Evolutionary conservation across 2,797 vertebrate genomes (phyloP).

Genomic region (Peromyscus eremicus): DNA sequence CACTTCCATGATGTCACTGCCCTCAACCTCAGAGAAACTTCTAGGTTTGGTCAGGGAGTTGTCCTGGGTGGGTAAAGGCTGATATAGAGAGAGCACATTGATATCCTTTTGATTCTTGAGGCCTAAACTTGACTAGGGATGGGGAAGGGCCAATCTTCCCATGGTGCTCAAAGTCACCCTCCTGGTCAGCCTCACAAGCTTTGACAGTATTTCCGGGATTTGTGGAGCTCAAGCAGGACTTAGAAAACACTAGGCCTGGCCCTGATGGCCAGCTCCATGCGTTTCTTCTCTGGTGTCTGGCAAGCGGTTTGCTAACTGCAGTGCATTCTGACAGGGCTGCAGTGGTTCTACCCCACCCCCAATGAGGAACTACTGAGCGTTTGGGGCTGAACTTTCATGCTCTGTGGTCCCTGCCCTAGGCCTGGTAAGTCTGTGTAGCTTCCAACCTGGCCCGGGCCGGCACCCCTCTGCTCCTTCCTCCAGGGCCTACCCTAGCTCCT

Average conservation of each 20-base stretch:
- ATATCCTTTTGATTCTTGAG: not conserved
- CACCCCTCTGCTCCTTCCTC: not conserved
- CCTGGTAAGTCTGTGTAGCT: rapidly evolving
- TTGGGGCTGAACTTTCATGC: not conserved
- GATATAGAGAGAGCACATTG: not conserved
- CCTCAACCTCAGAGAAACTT: not conserved
- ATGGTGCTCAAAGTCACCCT: not conserved
- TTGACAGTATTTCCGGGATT: too few species aligned
- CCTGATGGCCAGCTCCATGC: rapidly evolving
- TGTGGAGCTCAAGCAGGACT: not conserved
- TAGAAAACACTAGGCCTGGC: not conserved
- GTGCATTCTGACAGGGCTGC: not conserved
- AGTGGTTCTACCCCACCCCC: rapidly evolving
- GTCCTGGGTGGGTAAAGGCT: rapidly evolving
- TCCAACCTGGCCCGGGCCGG: too few species aligned
- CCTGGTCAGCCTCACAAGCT: not conserved
- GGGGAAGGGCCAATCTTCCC: too few species aligned
- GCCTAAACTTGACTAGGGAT: not conserved
- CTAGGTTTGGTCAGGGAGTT: not conserved
- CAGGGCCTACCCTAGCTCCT: not conserved
- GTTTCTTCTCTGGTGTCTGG: not conserved
- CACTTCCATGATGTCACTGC: rapidly evolving
- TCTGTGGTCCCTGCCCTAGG: not conserved
- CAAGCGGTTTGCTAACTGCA: not conserved
- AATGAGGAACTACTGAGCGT: not conserved